phyloP scores from a whole-genome alignment of 2,888 invertebrate species.

The Ormia ochracea region DNA sequence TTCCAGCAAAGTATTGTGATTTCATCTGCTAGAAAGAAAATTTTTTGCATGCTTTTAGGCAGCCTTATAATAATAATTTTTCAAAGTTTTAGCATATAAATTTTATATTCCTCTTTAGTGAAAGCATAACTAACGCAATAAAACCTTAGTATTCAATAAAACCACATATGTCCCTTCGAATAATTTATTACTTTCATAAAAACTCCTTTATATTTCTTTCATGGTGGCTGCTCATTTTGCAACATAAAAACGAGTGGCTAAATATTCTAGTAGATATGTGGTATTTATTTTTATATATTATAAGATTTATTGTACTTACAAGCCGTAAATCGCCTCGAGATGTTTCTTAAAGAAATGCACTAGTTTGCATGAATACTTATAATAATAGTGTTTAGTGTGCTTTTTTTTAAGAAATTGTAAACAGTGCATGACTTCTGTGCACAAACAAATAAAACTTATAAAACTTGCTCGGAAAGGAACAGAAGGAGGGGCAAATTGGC shows the following conservation, averaged over 20 bases:
- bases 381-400: not conserved
- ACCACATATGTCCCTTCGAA: not conserved
- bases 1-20: too few species aligned
- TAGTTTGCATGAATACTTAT: slow-evolving; percentile 3
- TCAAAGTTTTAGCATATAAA: not conserved
- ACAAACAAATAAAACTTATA: not conserved
- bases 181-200: not conserved
- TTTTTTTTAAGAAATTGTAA: slow-evolving; percentile 32
- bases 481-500: too few species aligned
- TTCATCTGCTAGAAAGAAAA: too few species aligned
- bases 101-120: too few species aligned
- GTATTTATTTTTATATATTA: slow-evolving; percentile 12
- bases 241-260: not conserved
- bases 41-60: too few species aligned
- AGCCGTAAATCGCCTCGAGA: slow-evolving; percentile 50
- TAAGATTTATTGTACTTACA: slow-evolving; percentile 35
- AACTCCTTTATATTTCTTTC: not conserved
- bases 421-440: slow-evolving; percentile 16
- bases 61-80: too few species aligned
- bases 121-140: not conserved
- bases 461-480: too few species aligned
- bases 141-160: not conserved
- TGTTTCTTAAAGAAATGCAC: slow-evolving; percentile 7
- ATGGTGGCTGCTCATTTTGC: not conserved
- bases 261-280: not conserved